phyloP scores from a whole-genome alignment of 2,888 invertebrate genomes.

The Aspidapion aeneum region DNA sequence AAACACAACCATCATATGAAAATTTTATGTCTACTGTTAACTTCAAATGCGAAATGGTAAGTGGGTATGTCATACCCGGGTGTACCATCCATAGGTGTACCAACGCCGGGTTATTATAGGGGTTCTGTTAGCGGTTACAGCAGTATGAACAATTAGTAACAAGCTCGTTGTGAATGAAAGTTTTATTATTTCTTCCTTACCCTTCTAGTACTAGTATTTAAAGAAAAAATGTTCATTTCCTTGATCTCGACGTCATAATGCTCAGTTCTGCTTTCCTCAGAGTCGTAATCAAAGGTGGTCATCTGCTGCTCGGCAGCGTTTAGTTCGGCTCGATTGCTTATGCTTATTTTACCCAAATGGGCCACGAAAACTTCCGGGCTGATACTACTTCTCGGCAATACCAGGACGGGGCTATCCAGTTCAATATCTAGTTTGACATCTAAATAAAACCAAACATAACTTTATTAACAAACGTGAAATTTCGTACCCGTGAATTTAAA shows the following conservation, averaged over 20 bases:
- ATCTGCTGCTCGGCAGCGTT: slow-evolving; percentile 22
- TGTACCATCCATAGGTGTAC: no score
- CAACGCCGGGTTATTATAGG: no score
- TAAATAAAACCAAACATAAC: no score
- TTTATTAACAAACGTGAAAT: no score
- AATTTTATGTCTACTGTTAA: no score
- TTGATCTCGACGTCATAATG: slow-evolving; percentile 59
- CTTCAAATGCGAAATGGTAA: no score
- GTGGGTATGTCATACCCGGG: no score
- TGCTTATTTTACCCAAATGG: slow-evolving; percentile 85
- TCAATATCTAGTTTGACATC: slow-evolving; percentile 66
- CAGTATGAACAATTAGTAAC: no score
- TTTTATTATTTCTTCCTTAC: slow-evolving; percentile 21
- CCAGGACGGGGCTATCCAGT: slow-evolving; percentile 88
- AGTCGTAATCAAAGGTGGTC: slow-evolving; percentile 27
- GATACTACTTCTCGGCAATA: slow-evolving; percentile 74
- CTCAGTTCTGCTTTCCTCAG: slow-evolving; percentile 39
- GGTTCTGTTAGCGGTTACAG: no score
- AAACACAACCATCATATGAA: no score
- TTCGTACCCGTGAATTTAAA: no score
- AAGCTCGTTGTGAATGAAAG: no score
- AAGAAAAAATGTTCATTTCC: slow-evolving; percentile 84
- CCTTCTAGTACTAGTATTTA: slow-evolving; percentile 57
- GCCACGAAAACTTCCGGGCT: slow-evolving; percentile 86
- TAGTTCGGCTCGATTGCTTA: slow-evolving; percentile 41